Conservation (phyloP, 2,113 vertebrate genomes). For the Crotalus tigris region DNA sequence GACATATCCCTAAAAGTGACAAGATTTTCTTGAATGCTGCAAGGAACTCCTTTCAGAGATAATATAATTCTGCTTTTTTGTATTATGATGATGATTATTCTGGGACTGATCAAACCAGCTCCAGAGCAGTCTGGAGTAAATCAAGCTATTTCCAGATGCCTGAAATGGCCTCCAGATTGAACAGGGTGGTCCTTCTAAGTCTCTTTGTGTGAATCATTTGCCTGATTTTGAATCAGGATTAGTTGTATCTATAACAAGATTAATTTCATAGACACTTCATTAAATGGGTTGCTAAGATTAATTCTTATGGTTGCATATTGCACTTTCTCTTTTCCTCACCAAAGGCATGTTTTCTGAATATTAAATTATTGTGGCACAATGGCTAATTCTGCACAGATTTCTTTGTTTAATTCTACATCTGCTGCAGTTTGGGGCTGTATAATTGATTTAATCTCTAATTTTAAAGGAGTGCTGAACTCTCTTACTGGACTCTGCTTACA, state of each 20-base stretch:
- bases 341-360: slow-evolving; percentile 59
- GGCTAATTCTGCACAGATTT: slow-evolving; percentile 69
- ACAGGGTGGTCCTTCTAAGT: background rate
- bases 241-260: background rate
- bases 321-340: background rate
- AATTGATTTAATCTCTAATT: slow-evolving; percentile 83
- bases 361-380: slow-evolving; percentile 58
- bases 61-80: background rate
- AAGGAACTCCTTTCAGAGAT: background rate
- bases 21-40: background rate
- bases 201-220: background rate
- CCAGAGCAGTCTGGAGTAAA: background rate
- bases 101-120: background rate
- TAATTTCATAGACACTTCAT: background rate
- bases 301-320: slow-evolving; percentile 46
- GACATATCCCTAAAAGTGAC: background rate
- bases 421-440: slow-evolving; percentile 73
- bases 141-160: background rate
- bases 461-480: slow-evolving; percentile 74
- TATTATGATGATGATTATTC: background rate
- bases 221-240: background rate
- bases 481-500: slow-evolving; percentile 70
- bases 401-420: slow-evolving; percentile 66
- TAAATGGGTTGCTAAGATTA: background rate
- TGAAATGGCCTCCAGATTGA: background rate